Evolutionary conservation across 2,113 vertebrate genomes (phyloP), one percentile per base, ranked within the genome.

Genomic region (Embiotoca jacksoni): DNA sequence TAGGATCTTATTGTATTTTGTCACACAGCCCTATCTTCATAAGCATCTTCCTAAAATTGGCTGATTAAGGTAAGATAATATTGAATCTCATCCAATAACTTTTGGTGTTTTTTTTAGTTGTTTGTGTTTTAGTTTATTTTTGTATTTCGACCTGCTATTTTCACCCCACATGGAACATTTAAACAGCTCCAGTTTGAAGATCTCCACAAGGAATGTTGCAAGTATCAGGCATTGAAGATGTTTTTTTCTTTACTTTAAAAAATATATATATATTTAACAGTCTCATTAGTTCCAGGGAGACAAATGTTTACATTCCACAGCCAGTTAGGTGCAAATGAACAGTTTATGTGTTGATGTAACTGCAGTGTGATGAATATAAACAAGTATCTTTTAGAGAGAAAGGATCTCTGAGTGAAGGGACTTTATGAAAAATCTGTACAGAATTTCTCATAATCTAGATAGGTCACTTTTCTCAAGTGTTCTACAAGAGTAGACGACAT

Each of bases 21-120:
- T 88, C 82, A 90, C 78, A 62, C 68, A 70, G 72, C 54, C 64
- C 84, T 56, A 66, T 85, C 74, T 89, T 72, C 72, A 73, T 77
- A 82, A 80, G 63, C 30, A 33, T 72, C 75, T 87, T 68, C 78
- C 69, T 66, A 74, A 71, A 86, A 55, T 50, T 52, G 70, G 54
- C 77, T 77, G 32, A 84, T 83, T 76, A 74, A 90, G 93, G 93
- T 94, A 92, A 90, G 91, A 41, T n/a, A 0, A 75, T 36, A 33
- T 16, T 16, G 37, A 41, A 63, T 77, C 66, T 32, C 49, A 3
- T 57, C 13, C 13, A 55, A 1, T 31, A 23, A 46, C 7, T 73
- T 14, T 11, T 54, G 36, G 10, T 61, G 23, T 23, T 23, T 67
- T 1, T 3, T 31, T 6, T 16, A 6, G 8, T 44, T 60, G 30